Percentiles rank a stretch among this genome's conserved stretches.
Evolutionary conservation across 2,113 vertebrate species (phyloP).

Genomic region (Lontra canadensis): DNA sequence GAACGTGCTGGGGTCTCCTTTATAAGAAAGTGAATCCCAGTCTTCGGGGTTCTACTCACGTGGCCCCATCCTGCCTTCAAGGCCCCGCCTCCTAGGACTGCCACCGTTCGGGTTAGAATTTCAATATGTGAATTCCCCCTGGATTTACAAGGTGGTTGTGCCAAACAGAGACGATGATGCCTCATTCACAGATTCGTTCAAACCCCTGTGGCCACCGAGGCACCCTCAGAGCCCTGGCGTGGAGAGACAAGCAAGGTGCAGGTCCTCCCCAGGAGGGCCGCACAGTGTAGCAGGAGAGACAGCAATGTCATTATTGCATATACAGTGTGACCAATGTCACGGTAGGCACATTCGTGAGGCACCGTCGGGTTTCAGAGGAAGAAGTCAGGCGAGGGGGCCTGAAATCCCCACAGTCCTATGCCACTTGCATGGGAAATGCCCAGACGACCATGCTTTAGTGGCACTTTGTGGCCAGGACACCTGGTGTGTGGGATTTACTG

Average conservation of each 20-base stretch:
- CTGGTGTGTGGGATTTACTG: neutral
- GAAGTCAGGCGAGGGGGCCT: neutral
- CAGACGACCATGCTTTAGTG: fast-evolving
- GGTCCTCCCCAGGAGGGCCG: no score
- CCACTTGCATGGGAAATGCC: neutral
- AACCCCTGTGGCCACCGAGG: fast-evolving
- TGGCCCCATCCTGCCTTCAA: neutral
- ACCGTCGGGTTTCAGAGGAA: neutral
- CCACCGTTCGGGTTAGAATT: fast-evolving
- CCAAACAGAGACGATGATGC: neutral
- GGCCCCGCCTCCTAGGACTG: neutral
- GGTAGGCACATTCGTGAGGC: fast-evolving
- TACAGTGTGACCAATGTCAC: neutral
- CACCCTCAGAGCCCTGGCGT: neutral
- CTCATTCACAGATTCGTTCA: neutral
- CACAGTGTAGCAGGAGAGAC: neutral
- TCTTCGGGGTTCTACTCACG: neutral
- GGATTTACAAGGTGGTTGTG: neutral
- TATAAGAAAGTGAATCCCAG: neutral
- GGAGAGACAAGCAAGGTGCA: neutral
- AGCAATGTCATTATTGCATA: neutral
- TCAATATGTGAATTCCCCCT: neutral
- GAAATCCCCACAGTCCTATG: fast-evolving
- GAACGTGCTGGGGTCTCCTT: neutral
- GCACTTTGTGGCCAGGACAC: neutral